A percentile compares a stretch with the other conserved stretches of the same genome.
These are phyloP conservation scores for Zalophus californianus DNA, from an alignment of 2,797 vertebrate genomes.

Conservation along the genomic window DNA sequence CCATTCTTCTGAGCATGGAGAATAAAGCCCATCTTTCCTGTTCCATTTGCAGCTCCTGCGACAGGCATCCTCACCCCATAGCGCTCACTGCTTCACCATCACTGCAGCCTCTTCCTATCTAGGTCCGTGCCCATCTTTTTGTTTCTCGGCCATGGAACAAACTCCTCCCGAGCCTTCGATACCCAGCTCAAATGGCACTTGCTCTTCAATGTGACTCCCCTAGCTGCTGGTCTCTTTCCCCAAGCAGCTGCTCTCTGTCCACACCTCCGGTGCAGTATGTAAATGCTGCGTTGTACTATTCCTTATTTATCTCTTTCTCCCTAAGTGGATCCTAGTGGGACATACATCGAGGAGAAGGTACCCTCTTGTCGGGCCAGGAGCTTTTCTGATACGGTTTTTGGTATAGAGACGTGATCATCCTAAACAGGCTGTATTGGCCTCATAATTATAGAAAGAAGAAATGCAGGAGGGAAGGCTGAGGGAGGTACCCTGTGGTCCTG, in stretches of 20 bases:
- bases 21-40: background rate
- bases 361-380: background rate
- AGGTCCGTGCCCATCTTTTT: background rate
- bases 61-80: rapidly evolving
- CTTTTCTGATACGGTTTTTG: background rate
- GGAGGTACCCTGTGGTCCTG: background rate
- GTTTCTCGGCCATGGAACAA: too few relatives aligned
- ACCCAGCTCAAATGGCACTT: constrained; percentile 36
- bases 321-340: background rate
- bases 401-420: background rate
- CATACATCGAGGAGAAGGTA: background rate
- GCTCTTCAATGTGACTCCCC: background rate
- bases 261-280: background rate
- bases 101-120: background rate
- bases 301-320: background rate
- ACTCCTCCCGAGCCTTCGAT: background rate
- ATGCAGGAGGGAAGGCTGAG: background rate
- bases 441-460: background rate
- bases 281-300: background rate
- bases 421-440: background rate
- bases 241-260: background rate
- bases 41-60: background rate
- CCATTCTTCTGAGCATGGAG: background rate
- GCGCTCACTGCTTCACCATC: background rate
- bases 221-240: background rate